Evolutionary conservation across 2,797 vertebrate genomes (phyloP), one percentile per base, ranked within the genome.

Genomic region (Scolopax rusticola): DNA sequence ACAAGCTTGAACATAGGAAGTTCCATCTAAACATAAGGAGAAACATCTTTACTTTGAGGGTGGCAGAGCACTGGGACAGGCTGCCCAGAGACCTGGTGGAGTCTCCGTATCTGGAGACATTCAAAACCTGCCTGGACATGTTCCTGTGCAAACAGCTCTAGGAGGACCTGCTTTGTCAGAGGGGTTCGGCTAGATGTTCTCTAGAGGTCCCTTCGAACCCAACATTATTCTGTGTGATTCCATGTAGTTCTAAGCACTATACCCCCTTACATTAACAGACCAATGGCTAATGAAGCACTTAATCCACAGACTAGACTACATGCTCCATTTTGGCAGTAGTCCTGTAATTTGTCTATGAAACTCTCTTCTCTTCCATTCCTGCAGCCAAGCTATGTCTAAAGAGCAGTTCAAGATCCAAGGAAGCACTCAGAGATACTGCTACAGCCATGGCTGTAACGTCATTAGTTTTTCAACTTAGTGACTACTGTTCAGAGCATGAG

Each of bases 271-370:
- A 67, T 8, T 4, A 74, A 23, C 41, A 41, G 21, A 67, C 8
- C 2, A 0, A 0, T 18, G 6, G 10, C 8, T 59, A 23, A 27
- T 15, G 27, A 82, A 68, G 51, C 4, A 1, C 8, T 28, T 85
- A 25, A 63, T 15, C 19, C 10, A 30, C 24, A 73, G 6, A 51
- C 28, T 40, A 56, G 33, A 25, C 8, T 21, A 7, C 0, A 0
- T 41, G 13, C 4, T 78, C 18, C 3, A 3, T 54, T 80, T 87
- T 79, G 28, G 12, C 19, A 56, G 8, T 17, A 40, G 4, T 68
- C 27, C 43, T 27, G 27, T 24, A 47, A 64, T 48, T 50, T 50
- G 3, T 20, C 33, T 59, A n/a, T 50, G 53, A 61, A 65, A 25
- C 2, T 74, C 4, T 76, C 24, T 75, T 89, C 15, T 60, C 9